A percentile compares a stretch with the other conserved stretches of the same genome.
These are phyloP conservation scores for Mormyrops boulengeri DNA, from an alignment of 2,797 vertebrate genomes.

Conservation along the genomic window DNA sequence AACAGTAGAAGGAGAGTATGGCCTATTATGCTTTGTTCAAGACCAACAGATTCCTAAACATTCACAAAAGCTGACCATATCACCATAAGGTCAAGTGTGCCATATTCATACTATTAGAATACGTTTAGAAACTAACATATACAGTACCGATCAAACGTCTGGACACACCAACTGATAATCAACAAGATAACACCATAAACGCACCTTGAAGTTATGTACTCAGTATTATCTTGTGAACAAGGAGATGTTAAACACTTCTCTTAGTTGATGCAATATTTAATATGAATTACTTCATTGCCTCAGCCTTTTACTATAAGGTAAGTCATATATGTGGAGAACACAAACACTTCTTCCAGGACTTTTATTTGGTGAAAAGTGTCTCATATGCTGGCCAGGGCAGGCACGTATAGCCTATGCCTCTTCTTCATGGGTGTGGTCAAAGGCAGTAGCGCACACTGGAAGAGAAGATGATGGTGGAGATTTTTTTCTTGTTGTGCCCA, in stretches of 20 bases:
- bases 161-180: not conserved
- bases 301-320: not conserved
- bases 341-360: not conserved
- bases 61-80: not conserved
- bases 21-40: not conserved
- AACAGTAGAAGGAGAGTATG: not conserved
- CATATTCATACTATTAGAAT: not conserved
- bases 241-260: not conserved
- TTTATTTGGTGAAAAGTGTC: not conserved
- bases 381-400: not conserved
- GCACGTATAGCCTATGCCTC: not conserved
- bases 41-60: not conserved
- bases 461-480: not conserved
- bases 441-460: not conserved
- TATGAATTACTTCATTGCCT: not conserved
- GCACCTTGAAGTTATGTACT: not conserved
- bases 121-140: not conserved
- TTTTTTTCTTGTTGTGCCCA: not conserved
- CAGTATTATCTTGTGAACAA: not conserved
- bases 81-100: not conserved
- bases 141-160: not conserved
- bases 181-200: not conserved
- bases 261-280: not conserved
- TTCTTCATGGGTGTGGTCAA: not conserved
- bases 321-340: not conserved